These are phyloP conservation scores for Mycalesis mineus DNA, from an alignment of 2,888 invertebrate species.

Conservation along the genomic window DNA sequence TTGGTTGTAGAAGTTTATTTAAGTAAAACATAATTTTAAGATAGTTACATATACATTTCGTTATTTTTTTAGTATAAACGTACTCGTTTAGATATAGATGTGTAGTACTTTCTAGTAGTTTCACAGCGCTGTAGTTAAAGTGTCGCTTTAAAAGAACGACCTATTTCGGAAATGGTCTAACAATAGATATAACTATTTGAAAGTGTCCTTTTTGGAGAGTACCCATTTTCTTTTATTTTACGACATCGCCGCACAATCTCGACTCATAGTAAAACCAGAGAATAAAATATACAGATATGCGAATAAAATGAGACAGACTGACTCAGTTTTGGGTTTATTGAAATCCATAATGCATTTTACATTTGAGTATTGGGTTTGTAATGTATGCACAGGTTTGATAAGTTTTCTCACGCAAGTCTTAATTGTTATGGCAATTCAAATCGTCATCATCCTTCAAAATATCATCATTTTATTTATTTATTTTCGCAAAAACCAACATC, in stretches of 20 bases:
- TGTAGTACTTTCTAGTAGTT: no score
- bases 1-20: no score
- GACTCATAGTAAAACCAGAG: slow-evolving; percentile 16
- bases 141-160: slow-evolving; percentile 6
- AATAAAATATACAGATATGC: slow-evolving; percentile 16
- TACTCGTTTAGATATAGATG: no score
- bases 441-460: no score
- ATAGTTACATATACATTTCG: no score
- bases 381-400: no score
- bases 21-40: no score
- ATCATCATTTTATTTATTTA: no score
- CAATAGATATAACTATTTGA: slow-evolving; percentile 11
- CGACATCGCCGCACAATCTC: slow-evolving; percentile 16
- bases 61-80: no score
- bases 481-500: neutral
- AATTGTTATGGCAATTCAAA: no score
- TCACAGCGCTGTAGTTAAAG: neutral
- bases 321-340: neutral
- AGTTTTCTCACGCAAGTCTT: no score
- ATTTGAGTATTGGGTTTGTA: neutral
- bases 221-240: slow-evolving; percentile 17
- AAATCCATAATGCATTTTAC: slow-evolving; percentile 7
- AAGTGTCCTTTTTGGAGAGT: slow-evolving; percentile 11
- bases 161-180: slow-evolving; percentile 6
- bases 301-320: slow-evolving; percentile 8